phyloP scores from a whole-genome alignment of 2,797 vertebrate species.

The Melanotaenia trifasciata region DNA sequence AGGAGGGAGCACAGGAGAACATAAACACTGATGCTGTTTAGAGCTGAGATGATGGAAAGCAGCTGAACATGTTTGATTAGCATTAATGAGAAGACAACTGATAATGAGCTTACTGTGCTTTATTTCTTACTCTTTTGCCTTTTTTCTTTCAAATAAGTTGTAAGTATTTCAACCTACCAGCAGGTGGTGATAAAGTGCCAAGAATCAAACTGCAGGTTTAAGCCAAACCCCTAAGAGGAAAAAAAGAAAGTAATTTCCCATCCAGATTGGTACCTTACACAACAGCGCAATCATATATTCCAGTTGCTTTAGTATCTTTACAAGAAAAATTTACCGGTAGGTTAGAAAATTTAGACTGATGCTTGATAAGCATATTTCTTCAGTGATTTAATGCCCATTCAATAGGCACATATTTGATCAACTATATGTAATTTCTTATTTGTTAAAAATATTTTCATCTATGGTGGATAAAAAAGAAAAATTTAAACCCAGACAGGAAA shows the following conservation, averaged over 20 bases:
- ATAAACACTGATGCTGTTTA: constrained; percentile 20
- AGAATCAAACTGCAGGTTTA: constrained; percentile 1
- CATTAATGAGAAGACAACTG: not conserved
- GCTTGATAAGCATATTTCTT: not conserved
- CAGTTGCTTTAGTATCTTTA: not conserved
- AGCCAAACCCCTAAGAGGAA: not conserved
- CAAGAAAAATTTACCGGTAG: not conserved
- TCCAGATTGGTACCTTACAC: constrained; percentile 1
- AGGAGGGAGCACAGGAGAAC: constrained; percentile 6
- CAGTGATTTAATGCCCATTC: not conserved
- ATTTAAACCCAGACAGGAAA: constrained; percentile 20
- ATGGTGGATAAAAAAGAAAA: not conserved
- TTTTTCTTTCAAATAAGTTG: not conserved
- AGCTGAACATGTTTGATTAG: not conserved
- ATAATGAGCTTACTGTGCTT: not conserved
- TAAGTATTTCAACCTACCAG: constrained; percentile 37
- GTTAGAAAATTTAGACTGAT: not conserved
- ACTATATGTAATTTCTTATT: not conserved
- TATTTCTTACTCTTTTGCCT: not conserved
- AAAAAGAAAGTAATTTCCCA: not conserved
- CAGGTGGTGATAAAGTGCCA: constrained; percentile 55
- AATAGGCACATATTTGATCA: not conserved
- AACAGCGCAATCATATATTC: not conserved
- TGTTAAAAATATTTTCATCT: not conserved
- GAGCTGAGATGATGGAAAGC: not conserved